Conservation (phyloP, 1,140 invertebrate species). For the Monomorium pharaonis region DNA sequence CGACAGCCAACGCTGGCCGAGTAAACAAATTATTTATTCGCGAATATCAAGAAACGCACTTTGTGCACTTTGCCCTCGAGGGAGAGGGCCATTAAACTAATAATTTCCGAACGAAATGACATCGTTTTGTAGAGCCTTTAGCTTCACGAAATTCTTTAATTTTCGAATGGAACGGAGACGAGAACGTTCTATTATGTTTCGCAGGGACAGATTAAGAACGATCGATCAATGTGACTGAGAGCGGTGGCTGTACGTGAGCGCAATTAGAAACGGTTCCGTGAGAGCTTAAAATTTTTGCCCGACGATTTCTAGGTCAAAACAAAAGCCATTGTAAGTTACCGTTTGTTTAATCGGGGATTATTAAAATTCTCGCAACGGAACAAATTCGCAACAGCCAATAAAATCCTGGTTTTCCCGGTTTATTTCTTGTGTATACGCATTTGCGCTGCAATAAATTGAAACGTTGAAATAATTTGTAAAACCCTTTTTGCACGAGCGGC, state of each 20-base stretch:
- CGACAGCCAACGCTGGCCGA: too few species aligned
- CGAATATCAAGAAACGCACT: slow-evolving; percentile 1
- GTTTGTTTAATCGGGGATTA: slow-evolving; percentile 42
- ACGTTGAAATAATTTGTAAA: neutral
- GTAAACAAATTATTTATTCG: slow-evolving; percentile 16
- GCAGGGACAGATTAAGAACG: slow-evolving; percentile 22
- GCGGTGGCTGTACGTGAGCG: neutral
- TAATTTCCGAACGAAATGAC: neutral
- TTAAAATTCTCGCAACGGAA: slow-evolving; percentile 38
- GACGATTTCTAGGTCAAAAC: neutral
- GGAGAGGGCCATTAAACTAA: neutral
- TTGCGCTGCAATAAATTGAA: neutral
- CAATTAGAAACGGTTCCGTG: slow-evolving; percentile 33
- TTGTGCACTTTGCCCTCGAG: neutral
- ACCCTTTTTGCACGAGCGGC: neutral
- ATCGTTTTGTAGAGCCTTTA: neutral
- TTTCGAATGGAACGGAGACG: neutral
- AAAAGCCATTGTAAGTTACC: slow-evolving; percentile 28
- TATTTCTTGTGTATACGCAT: neutral
- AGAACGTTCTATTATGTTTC: slow-evolving; percentile 14
- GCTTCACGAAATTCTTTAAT: neutral
- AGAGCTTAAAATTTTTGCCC: slow-evolving; percentile 21
- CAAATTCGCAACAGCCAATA: neutral
- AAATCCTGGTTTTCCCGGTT: slow-evolving; percentile 1
- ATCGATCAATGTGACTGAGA: slow-evolving; percentile 37